Evolutionary conservation across 2,113 vertebrate species (phyloP).

Genomic region (Pogona vitticeps): DNA sequence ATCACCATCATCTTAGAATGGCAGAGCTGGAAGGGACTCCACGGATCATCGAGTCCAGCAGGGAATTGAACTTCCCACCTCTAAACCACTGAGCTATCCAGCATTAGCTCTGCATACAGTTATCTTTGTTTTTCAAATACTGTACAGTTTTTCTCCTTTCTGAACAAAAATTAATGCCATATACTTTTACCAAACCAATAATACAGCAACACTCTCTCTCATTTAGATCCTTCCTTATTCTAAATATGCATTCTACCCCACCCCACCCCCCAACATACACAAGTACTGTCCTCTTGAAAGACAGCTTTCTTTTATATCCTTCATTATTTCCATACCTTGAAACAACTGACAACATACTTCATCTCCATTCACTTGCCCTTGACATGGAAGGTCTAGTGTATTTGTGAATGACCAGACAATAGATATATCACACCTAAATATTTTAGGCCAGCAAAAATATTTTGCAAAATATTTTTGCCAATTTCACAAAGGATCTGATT

Average conservation of each 20-base stretch:
- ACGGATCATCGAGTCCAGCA: too few relatives aligned
- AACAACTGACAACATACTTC: neutral
- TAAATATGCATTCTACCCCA: neutral
- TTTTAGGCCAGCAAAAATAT: neutral
- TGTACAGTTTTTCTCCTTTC: neutral
- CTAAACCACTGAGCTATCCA: too few relatives aligned
- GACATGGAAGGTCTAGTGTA: neutral
- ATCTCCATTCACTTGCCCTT: constrained; percentile 2
- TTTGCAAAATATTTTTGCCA: constrained; percentile 2
- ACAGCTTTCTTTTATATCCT: neutral
- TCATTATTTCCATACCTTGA: constrained; percentile 11
- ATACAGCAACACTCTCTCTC: neutral
- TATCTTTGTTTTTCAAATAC: neutral
- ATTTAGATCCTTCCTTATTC: neutral
- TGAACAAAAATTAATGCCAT: neutral
- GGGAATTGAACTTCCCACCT: too few relatives aligned
- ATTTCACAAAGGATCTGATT: neutral
- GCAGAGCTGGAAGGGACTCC: too few relatives aligned
- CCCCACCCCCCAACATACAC: neutral
- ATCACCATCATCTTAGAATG: too few relatives aligned
- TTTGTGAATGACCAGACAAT: neutral
- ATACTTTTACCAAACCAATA: neutral
- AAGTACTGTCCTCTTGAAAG: neutral
- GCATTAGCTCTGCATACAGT: too few relatives aligned
- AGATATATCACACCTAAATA: neutral